phyloP scores from a whole-genome alignment of 2,888 invertebrate genomes.

The Leucoptera coffeella region DNA sequence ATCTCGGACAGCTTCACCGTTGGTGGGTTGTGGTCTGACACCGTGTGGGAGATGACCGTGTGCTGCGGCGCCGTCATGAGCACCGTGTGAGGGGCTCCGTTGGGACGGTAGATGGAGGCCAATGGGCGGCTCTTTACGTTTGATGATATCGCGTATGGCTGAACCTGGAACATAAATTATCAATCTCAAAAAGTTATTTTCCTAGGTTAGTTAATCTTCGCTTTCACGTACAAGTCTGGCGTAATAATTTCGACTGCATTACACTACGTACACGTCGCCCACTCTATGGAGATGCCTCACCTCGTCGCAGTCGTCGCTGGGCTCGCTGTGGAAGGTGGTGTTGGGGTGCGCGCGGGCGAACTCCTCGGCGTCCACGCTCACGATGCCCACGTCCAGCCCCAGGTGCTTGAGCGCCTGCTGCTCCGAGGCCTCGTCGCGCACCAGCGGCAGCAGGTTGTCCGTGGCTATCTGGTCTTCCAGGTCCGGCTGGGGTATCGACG shows the following conservation, averaged over 20 bases:
- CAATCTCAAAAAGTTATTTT: no score
- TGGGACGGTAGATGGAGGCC: conserved; percentile 34
- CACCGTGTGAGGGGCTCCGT: conserved; percentile 29
- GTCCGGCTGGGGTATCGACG: conserved; percentile 26
- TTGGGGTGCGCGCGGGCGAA: conserved; percentile 43
- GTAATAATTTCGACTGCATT: no score
- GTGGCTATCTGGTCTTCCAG: conserved; percentile 40
- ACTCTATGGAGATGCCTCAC: no score
- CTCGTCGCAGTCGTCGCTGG: conserved; percentile 31
- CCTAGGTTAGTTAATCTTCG: no score
- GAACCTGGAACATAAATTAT: no score
- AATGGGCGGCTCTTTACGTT: conserved; percentile 30
- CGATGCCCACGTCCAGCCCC: conserved; percentile 12
- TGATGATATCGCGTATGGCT: conserved; percentile 24
- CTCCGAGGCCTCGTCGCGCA: conserved; percentile 19
- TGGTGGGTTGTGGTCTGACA: conserved; percentile 11
- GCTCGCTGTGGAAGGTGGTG: conserved; percentile 44
- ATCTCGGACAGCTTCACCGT: conserved; percentile 27
- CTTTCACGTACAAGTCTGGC: no score
- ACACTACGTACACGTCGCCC: no score
- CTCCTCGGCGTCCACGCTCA: conserved; percentile 37
- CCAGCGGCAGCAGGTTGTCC: conserved; percentile 18
- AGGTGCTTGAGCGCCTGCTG: conserved; percentile 30
- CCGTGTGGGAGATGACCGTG: conserved; percentile 31
- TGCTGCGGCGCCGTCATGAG: conserved; percentile 33